Evolutionary conservation across 2,113 vertebrate species (phyloP).

Genomic region (Forbesichthys papilliferus): DNA sequence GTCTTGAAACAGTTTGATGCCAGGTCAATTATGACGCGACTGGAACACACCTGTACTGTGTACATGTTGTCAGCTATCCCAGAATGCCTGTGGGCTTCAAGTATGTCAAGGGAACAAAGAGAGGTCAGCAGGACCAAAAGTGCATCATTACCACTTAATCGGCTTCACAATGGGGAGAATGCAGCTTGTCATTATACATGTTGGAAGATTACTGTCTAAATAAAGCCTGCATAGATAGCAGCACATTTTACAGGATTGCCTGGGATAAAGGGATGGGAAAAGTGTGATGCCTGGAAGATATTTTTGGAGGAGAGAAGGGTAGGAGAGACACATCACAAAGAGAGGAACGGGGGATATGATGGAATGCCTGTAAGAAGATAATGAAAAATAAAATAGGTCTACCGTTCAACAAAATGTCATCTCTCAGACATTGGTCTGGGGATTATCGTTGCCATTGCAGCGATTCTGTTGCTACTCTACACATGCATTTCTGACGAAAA

Average conservation of each 20-base stretch:
- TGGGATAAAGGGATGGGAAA: not conserved
- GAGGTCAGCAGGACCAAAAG: not conserved
- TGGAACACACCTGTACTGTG: not conserved
- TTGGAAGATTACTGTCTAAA: not conserved
- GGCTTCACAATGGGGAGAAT: not conserved
- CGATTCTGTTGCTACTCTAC: conserved; percentile 39
- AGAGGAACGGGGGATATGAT: conserved; percentile 34
- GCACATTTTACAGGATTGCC: not conserved
- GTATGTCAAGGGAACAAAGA: not conserved
- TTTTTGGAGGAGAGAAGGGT: conserved; percentile 31
- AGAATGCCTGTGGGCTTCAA: not conserved
- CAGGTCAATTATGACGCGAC: not conserved
- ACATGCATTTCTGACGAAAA: conserved; percentile 58
- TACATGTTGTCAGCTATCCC: not conserved
- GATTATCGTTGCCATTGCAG: conserved; percentile 61
- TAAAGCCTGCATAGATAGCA: not conserved
- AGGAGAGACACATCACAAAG: conserved; percentile 18
- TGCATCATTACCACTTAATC: not conserved
- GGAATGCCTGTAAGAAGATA: conserved; percentile 59
- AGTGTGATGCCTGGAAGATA: conserved; percentile 14
- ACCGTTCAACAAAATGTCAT: conserved; percentile 64
- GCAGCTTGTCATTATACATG: not conserved
- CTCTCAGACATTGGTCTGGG: conserved; percentile 56
- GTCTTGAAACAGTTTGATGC: not conserved
- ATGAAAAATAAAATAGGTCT: conserved; percentile 59